Conservation (phyloP, 1,140 invertebrate species). For the Epicauta chinensis region DNA sequence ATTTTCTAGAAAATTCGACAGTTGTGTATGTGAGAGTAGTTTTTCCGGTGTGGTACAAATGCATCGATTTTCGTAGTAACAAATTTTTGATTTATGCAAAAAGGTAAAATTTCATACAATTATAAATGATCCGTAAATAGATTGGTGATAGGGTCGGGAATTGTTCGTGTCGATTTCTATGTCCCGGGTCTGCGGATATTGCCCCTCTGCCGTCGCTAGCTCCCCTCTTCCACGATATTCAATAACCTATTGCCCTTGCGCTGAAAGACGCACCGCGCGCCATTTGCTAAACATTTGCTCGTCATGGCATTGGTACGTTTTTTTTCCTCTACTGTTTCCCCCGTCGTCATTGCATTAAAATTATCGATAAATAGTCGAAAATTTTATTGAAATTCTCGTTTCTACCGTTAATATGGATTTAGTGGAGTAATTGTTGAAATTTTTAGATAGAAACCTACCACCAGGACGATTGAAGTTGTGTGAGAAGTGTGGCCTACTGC, state of each 20-base stretch:
- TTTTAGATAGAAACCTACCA: too few relatives aligned
- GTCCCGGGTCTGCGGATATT: slow-evolving; percentile 26
- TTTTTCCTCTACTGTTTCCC: too few relatives aligned
- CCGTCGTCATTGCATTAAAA: too few relatives aligned
- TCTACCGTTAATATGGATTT: too few relatives aligned
- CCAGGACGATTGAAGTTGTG: background rate
- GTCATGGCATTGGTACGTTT: slow-evolving; percentile 44
- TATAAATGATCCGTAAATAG: background rate
- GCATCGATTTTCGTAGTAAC: too few relatives aligned
- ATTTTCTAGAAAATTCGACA: too few relatives aligned
- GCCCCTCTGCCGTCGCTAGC: background rate
- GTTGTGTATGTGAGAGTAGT: too few relatives aligned
- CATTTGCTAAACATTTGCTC: slow-evolving; percentile 45
- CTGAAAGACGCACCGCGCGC: slow-evolving; percentile 37
- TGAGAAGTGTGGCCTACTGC: background rate
- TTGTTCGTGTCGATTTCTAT: slow-evolving; percentile 10
- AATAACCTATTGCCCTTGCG: slow-evolving; percentile 36
- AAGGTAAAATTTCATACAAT: background rate
- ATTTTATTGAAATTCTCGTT: too few relatives aligned
- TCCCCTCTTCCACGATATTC: slow-evolving; percentile 17
- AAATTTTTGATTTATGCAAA: too few relatives aligned
- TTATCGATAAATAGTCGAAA: too few relatives aligned
- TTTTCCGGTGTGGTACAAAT: too few relatives aligned
- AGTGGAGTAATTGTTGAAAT: too few relatives aligned
- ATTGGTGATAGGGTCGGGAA: slow-evolving; percentile 7